Conservation (phyloP, 2,888 invertebrate species). For the Megalurothrips usitatus region DNA sequence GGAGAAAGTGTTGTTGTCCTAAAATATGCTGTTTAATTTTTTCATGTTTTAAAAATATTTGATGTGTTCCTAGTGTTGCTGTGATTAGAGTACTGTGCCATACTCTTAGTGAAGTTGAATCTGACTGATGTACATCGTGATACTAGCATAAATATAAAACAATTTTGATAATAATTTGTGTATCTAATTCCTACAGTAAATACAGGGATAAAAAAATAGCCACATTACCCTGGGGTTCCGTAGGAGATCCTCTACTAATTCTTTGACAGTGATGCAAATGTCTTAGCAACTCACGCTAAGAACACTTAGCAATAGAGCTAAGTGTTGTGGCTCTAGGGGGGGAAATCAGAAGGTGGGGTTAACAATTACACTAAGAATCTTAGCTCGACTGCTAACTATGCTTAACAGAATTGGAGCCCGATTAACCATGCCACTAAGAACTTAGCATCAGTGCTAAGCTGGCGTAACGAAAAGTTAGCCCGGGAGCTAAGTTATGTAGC, state of each 20-base stretch:
- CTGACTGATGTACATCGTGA: background rate
- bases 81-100: constrained; percentile 11
- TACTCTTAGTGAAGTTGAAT: background rate
- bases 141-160: constrained; percentile 1
- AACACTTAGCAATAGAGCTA: no score
- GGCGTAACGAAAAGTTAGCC: background rate
- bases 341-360: no score
- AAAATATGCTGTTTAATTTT: constrained; percentile 8
- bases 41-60: background rate
- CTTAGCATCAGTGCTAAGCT: background rate
- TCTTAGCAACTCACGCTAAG: background rate
- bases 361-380: background rate
- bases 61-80: background rate
- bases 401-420: background rate
- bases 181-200: background rate
- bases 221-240: background rate
- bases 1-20: constrained; percentile 11
- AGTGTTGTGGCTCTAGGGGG: background rate
- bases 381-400: background rate
- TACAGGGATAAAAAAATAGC: background rate
- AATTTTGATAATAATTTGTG: background rate
- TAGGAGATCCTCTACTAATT: background rate
- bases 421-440: background rate
- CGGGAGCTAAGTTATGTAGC: background rate
- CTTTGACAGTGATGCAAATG: background rate